Base-by-base conservation (phyloP, 2,113 vertebrate genomes). In the Sula dactylatra region DNA sequence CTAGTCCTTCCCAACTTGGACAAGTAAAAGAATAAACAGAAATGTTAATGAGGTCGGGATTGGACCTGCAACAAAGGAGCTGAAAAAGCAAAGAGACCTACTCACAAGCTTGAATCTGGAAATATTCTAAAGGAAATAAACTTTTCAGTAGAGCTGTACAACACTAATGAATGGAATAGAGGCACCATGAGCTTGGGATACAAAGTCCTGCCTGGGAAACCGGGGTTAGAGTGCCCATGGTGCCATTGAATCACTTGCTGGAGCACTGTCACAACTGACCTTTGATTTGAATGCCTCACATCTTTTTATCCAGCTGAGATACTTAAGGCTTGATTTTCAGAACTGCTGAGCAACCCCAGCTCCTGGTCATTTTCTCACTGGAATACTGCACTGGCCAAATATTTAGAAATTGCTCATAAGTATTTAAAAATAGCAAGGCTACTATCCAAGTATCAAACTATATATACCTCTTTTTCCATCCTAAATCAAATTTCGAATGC, bases 11-110 rank as follows among this genome's bases (percentile, higher is more conserved):
- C 59, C 26, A 0, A 44, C 45, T 94, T 62, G 84, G 81, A 77
- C 59, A 95, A 93, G 61, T 49, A 62, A 74, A 82, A 89, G 49
- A 94, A 93, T 72, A 87, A 91, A 92, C 42, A 90, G 25, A 64
- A 87, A 17, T 77, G 36, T 71, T 95, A 94, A 94, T 82, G 84
- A 95, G 78, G 45, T 77, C 0, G 1, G 77, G 66, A 79, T 6
- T 87, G 86, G 77, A 69, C 26, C 32, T 50, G 29, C 62, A 85
- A 95, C 74, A 96, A 93, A 91, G 62, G 70, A 87, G 9, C 42
- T 94, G 79, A 40, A 70, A 83, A 86, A 84, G 56, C 73, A 91
- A 34, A 96, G 58, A 52, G 61, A 89, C 44, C 32, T 62, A 44
- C 73, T 91, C 36, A 66, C 81, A 94, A 45, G 32, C 81, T 72